Percentiles rank a stretch among this genome's conserved stretches.
phyloP scores from a whole-genome alignment of 1,140 invertebrate genomes.

The Procambarus clarkii region DNA sequence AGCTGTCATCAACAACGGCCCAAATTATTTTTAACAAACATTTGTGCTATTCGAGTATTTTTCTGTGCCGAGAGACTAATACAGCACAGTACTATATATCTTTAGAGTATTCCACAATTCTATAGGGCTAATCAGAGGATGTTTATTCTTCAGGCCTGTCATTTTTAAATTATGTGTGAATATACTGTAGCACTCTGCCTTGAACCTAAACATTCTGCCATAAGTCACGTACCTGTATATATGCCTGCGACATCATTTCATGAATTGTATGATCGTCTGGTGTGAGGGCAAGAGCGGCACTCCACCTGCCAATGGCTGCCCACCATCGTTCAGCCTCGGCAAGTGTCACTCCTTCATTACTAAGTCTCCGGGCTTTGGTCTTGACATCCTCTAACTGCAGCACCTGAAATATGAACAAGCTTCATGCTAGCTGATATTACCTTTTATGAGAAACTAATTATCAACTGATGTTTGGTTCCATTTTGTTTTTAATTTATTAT shows the following conservation, averaged over 20 bases:
- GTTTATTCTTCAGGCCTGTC: too few species aligned
- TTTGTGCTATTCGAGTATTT: too few species aligned
- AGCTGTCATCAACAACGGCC: too few species aligned
- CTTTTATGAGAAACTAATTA: neutral
- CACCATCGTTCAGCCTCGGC: constrained; percentile 69
- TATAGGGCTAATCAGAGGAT: too few species aligned
- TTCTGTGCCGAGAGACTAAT: too few species aligned
- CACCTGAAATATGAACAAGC: constrained; percentile 3
- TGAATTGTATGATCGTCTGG: constrained; percentile 65
- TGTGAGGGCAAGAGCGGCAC: constrained; percentile 67
- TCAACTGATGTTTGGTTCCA: too few species aligned
- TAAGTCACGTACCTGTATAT: constrained; percentile 50
- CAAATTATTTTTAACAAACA: too few species aligned
- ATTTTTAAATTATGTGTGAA: too few species aligned
- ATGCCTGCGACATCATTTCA: constrained; percentile 72
- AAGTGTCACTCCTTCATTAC: constrained; percentile 68
- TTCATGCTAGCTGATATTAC: neutral
- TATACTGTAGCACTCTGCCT: too few species aligned
- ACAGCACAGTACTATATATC: too few species aligned
- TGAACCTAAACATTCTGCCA: neutral
- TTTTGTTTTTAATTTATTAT: too few species aligned
- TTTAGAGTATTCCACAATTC: too few species aligned
- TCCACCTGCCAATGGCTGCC: constrained; percentile 71
- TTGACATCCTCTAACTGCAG: constrained; percentile 50
- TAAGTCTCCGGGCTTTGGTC: constrained; percentile 54